Evolutionary conservation across 1,140 invertebrate genomes (phyloP).

Genomic region (Caenorhabditis brenneri): DNA sequence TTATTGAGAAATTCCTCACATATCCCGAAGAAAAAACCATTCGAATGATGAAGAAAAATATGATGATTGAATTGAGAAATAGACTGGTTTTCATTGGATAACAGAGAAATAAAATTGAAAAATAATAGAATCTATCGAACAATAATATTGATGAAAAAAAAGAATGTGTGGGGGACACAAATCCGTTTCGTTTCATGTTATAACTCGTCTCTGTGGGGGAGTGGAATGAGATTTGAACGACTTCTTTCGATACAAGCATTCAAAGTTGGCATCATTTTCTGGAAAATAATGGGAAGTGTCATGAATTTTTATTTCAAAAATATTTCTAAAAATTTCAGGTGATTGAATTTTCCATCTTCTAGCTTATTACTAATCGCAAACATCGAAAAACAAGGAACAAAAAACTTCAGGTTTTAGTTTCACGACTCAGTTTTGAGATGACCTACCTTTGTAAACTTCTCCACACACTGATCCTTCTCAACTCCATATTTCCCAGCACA

Average conservation of each 20-base stretch:
- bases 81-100: background rate
- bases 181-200: background rate
- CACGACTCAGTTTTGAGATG: background rate
- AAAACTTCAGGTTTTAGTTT: background rate
- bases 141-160: background rate
- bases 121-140: background rate
- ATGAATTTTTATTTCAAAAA: background rate
- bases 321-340: background rate
- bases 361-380: too few relatives aligned
- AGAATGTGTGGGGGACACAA: background rate
- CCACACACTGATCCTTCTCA: background rate
- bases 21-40: background rate
- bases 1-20: slow-evolving; percentile 21
- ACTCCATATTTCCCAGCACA: background rate
- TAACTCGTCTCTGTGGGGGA: background rate
- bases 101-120: background rate
- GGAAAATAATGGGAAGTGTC: background rate
- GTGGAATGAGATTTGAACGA: background rate
- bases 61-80: background rate
- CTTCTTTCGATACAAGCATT: background rate
- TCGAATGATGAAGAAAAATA: background rate
- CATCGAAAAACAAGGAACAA: background rate
- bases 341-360: too few relatives aligned
- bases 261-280: slow-evolving; percentile 27
- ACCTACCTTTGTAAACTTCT: slow-evolving; percentile 16